Base-by-base conservation (phyloP, 2,797 vertebrate genomes). In the Acanthurus lineatus region DNA sequence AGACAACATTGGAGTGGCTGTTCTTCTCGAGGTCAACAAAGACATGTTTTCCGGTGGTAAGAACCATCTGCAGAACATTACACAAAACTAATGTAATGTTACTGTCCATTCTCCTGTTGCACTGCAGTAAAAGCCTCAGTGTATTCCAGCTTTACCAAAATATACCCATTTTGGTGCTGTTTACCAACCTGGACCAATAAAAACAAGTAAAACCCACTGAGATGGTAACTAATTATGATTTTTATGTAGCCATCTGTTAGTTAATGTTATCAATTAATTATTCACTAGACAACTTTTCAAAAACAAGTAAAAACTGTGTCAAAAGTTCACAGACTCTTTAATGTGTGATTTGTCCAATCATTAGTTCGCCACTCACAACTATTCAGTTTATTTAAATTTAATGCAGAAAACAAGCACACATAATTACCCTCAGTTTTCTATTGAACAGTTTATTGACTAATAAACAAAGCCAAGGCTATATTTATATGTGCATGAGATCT, bases 1-100 rank as follows among this genome's bases (percentile, higher is more conserved):
- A 94, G 98, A 99, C 95, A 99, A 99, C 92, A 98, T 99, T 19
- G 97, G 98, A 0, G 98, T 99, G 0, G 97, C 97, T 2, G 94
- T 99, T 32, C 95, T 99, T 82, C 86, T 99, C 75, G 97, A 99
- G 90, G 95, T 99, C 89, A 97, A 98, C 89, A 97, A 97, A 83
- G 97, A 98, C 78, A 58, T 96, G n/a, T 97, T 98, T 92, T 95
- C 96, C 81, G 92, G 94, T 70, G 94, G 97, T 99, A 84, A 95
- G 96, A 90, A 42, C 14, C 15, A 1, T 35, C 7, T 52, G 7
- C 14, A 64, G 42, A 63, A 8, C 42, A 2, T 40, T 10, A 35
- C 42, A 11, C 53, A 12, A 47, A 72, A 53, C 22, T 5, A 12
- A n/a, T n/a, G 10, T 59, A 1, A 59, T 15, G 20, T 40, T 25